A percentile compares a stretch with the other conserved stretches of the same genome.
Conservation (phyloP, 2,888 invertebrate genomes). For the Pandemis corylana region DNA sequence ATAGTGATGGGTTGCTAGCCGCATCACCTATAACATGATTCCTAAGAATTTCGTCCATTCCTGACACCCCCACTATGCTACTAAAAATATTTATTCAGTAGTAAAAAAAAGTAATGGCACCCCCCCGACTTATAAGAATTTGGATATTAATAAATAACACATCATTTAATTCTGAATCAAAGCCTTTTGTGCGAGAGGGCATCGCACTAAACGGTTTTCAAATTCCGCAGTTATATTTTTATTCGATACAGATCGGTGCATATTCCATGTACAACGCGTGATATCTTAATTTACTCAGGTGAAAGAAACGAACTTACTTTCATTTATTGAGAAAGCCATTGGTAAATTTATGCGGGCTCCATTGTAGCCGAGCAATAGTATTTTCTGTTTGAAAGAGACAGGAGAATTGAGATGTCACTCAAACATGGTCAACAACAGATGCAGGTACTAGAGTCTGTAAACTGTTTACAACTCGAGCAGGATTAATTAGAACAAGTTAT, state of each 20-base stretch:
- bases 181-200: constrained; percentile 10
- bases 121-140: neutral
- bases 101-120: neutral
- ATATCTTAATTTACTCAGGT: constrained; percentile 40
- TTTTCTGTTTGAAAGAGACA: constrained; percentile 46
- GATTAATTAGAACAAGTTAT: neutral
- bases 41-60: too few species aligned
- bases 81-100: too few species aligned
- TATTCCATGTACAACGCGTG: constrained; percentile 33
- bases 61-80: too few species aligned
- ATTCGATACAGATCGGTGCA: constrained; percentile 29
- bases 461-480: neutral
- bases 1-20: too few species aligned
- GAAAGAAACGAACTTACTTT: constrained; percentile 58
- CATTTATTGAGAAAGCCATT: constrained; percentile 58
- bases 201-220: constrained; percentile 12
- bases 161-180: neutral
- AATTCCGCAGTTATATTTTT: constrained; percentile 24
- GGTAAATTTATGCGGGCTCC: constrained; percentile 55
- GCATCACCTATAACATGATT: too few species aligned
- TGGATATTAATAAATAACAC: neutral
- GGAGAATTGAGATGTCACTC: constrained; percentile 16
- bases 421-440: constrained; percentile 1
- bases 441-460: neutral
- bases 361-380: constrained; percentile 54